A percentile compares a stretch with the other conserved stretches of the same genome.
phyloP scores from a whole-genome alignment of 1,140 invertebrate genomes.

The Polypedilum pembai region DNA sequence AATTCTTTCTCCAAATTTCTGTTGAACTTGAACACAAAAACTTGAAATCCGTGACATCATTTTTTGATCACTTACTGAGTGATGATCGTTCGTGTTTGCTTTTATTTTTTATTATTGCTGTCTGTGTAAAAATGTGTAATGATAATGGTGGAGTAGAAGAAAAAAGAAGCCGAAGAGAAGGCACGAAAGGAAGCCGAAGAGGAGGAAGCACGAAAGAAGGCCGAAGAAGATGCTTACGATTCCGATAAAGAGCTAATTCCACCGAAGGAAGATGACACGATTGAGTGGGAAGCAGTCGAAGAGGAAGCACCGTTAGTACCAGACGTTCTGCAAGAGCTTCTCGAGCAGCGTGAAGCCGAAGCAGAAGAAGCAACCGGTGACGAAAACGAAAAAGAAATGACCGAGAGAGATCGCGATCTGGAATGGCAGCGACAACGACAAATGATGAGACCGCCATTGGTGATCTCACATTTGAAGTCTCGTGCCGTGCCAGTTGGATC shows the following conservation, averaged over 20 bases:
- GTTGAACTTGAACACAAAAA: background rate
- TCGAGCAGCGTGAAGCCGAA: constrained; percentile 32
- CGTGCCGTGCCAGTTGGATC: constrained; percentile 65
- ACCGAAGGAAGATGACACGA: constrained; percentile 28
- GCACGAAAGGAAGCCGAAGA: constrained; percentile 36
- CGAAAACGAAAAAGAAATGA: constrained; percentile 31
- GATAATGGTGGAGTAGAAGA: constrained; percentile 34
- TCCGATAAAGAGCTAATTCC: constrained; percentile 21
- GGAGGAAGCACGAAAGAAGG: constrained; percentile 32
- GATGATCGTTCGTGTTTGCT: background rate
- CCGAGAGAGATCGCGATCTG: constrained; percentile 42
- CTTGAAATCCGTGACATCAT: constrained; percentile 5
- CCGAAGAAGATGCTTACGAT: constrained; percentile 30
- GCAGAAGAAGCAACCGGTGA: constrained; percentile 34
- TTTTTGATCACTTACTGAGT: background rate
- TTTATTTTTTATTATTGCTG: too few relatives aligned
- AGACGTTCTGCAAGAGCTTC: background rate
- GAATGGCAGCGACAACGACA: constrained; percentile 41
- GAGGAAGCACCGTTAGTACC: constrained; percentile 30
- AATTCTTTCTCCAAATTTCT: background rate
- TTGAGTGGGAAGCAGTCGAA: constrained; percentile 31
- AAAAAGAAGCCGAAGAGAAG: constrained; percentile 39
- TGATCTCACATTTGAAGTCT: constrained; percentile 61
- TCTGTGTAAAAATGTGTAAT: background rate
- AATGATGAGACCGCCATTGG: constrained; percentile 38